phyloP scores from a whole-genome alignment of 2,888 invertebrate genomes.

The Drosophila yooni region DNA sequence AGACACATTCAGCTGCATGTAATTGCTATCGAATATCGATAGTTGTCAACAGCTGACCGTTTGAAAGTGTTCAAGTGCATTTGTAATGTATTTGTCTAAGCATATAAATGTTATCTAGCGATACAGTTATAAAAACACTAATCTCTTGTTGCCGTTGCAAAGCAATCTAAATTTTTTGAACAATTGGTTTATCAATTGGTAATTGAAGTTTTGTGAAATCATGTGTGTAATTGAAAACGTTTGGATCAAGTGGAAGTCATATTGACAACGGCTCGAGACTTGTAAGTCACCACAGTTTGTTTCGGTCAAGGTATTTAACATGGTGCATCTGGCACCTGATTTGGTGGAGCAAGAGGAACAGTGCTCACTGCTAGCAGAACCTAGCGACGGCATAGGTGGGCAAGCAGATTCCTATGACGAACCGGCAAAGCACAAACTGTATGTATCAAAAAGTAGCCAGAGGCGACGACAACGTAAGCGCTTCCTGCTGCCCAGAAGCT shows the following conservation, averaged over 20 bases:
- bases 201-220: not conserved
- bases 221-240: not conserved
- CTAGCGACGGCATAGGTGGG: slow-evolving; percentile 3
- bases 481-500: slow-evolving; percentile 69
- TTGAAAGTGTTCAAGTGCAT: not conserved
- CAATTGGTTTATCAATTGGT: not conserved
- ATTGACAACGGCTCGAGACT: not conserved
- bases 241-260: not conserved
- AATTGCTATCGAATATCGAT: slow-evolving; percentile 15
- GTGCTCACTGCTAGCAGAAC: slow-evolving; percentile 37
- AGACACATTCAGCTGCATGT: not conserved
- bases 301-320: slow-evolving; percentile 7
- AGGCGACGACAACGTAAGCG: slow-evolving; percentile 43
- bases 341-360: slow-evolving; percentile 42
- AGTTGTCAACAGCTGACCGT: slow-evolving; percentile 32
- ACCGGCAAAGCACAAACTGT: slow-evolving; percentile 23
- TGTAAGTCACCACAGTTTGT: slow-evolving; percentile 1
- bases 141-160: not conserved
- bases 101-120: slow-evolving; percentile 25
- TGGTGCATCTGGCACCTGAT: slow-evolving; percentile 22
- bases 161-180: not conserved
- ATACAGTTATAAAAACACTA: not conserved
- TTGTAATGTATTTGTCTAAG: not conserved
- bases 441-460: slow-evolving; percentile 19
- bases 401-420: slow-evolving; percentile 23